Evolutionary conservation across 2,797 vertebrate genomes (phyloP), one percentile per base, ranked within the genome.

Genomic region (Anomalospiza imberbis): DNA sequence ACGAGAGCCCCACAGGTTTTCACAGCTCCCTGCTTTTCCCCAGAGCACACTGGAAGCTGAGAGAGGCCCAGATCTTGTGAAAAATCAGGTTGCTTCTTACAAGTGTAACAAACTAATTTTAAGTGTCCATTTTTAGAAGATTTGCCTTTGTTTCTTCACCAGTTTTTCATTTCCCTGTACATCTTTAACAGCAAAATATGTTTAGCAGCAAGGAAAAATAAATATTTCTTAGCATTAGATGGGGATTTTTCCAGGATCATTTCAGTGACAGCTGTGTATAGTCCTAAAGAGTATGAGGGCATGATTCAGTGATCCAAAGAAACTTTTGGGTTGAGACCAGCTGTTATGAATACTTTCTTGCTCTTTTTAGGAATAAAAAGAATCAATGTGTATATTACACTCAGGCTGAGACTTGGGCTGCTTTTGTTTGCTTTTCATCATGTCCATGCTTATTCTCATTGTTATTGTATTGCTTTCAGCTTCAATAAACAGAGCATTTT

Each of bases 361-460:
- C 50, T 96, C 95, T 95, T 95, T 96, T 91, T 91, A 95, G 91
- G 92, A 95, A 95, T 93, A 94, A 96, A 97, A 96, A 83, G 63
- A 60, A 91, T 90, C 31, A 5, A 55, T 95, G 91, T 94, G 75
- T 94, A 92, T 31, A 73, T 91, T 94, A 68, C 63, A 84, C 61
- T 96, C 18, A 18, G 55, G 58, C 93, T 82, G 51, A 91, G 88
- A 82, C 91, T 97, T 94, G 53, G 36, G 77, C 72, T 90, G 45
- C 78, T 93, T 57, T 95, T 93, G 45, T 73, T 97, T 92, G 73
- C 84, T 93, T 95, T 96, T 94, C 79, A 91, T 92, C 71, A 47
- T 90, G 85, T 74, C 94, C 63, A 17, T 95, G 54, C 53, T 96
- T 95, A 75, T 84, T 93, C 91, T 96, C 77, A 72, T 91, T 97